phyloP scores from a whole-genome alignment of 2,113 vertebrate species.

The Emydocephalus ijimae region DNA sequence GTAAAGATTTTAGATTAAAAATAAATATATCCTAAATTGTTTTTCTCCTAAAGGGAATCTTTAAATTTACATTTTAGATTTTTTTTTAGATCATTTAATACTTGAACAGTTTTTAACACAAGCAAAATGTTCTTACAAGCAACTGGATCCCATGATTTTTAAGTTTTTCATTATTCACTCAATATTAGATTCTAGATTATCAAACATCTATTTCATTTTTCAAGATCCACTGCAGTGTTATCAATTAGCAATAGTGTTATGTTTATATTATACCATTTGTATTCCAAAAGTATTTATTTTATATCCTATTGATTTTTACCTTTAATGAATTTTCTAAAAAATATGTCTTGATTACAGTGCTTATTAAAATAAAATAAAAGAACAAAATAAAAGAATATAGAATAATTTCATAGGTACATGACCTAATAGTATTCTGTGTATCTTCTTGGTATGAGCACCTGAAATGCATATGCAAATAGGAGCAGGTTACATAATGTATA shows the following conservation, averaged over 20 bases:
- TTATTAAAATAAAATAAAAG: not conserved
- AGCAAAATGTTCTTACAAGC: not conserved
- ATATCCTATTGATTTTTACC: not conserved
- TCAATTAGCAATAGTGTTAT: not conserved
- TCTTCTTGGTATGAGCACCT: not conserved
- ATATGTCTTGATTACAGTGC: not conserved
- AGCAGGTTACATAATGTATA: not conserved
- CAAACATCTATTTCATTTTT: not conserved
- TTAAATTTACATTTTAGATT: not conserved
- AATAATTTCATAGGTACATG: not conserved
- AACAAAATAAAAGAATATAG: not conserved
- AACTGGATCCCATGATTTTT: not conserved
- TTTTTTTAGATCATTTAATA: constrained; percentile 7
- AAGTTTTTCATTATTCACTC: not conserved
- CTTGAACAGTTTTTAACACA: not conserved
- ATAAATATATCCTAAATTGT: not conserved
- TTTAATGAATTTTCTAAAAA: not conserved
- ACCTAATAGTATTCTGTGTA: not conserved
- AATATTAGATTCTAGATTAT: not conserved
- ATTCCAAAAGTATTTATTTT: constrained; percentile 14
- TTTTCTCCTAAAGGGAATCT: not conserved
- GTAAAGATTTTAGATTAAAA: constrained; percentile 13
- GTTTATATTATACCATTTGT: not conserved
- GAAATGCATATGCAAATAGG: not conserved
- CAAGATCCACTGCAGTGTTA: not conserved